A percentile compares a stretch with the other conserved stretches of the same genome.
Evolutionary conservation across 64 coral and sea anemone genomes (phyloP).

Genomic region (Pocillopora damicornis): DNA sequence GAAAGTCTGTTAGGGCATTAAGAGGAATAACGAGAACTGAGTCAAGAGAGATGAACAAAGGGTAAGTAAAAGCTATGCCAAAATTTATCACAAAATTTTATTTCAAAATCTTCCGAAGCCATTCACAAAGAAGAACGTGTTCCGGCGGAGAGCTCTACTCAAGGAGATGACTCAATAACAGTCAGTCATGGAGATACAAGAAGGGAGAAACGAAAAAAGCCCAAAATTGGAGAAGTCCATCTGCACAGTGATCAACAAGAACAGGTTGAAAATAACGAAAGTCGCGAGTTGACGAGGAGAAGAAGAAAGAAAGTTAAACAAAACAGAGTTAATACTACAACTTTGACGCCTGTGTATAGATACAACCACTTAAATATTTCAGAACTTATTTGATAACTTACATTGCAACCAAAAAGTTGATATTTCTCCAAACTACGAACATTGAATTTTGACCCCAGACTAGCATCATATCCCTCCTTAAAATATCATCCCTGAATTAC

Average conservation of each 20-base stretch:
- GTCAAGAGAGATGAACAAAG: slow-evolving; percentile 87
- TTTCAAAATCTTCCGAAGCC: background rate
- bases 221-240: background rate
- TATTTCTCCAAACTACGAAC: too few species aligned
- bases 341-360: background rate
- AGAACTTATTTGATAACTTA: too few species aligned
- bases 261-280: background rate
- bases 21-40: slow-evolving; percentile 86
- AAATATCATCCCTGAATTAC: too few species aligned
- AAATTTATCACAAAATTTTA: slow-evolving; percentile 60
- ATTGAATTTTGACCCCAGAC: too few species aligned
- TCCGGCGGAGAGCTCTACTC: background rate
- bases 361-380: too few species aligned
- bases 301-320: background rate
- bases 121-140: background rate
- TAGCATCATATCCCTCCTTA: too few species aligned
- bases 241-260: background rate
- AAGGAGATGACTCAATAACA: background rate
- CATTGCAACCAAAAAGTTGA: too few species aligned
- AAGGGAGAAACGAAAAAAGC: background rate
- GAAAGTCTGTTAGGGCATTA: slow-evolving; percentile 67
- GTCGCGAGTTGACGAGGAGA: background rate
- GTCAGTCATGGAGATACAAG: background rate
- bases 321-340: background rate
- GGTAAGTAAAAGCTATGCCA: slow-evolving; percentile 86